Base-by-base conservation (phyloP, 2,888 invertebrate species). In the Epistrophella euchroma region DNA sequence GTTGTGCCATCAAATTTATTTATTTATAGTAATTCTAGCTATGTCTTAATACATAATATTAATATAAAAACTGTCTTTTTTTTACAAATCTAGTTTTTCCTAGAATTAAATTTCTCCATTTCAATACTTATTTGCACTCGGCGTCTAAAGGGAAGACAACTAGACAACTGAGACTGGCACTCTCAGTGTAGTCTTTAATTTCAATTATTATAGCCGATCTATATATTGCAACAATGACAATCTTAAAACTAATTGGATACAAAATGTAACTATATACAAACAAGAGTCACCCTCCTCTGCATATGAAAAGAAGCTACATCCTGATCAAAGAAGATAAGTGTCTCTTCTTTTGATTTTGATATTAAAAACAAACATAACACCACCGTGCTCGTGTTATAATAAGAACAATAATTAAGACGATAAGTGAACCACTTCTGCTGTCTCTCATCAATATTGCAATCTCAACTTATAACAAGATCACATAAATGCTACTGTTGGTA, bases 211-310 rank as follows among this genome's bases (percentile, higher is more conserved):
- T 17, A 80, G 76, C 80, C 80, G n/a, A n/a, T 80, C 76, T 58
- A 75, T 79, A 76, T 64, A 79, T 84, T 72, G 58, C 66, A 76
- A 76, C 47, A 66, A 66, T 66, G 72, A 76, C 47, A 66, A 66
- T 66, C 66, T 66, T 35, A 28, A 19, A 66, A 32, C 32, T 66
- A 47, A 47, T 32, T 32, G 66, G 7, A 19, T 32, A 47, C 45
- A 47, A 45, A 60, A 64, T 45, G n/a, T 15, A 55, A 4, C 2
- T 50, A 11, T 11, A 13, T 19, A 10, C 5, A n/a, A 45, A 28
- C 4, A 15, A 45, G 17, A 28, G 11, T 32, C 32, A 32, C 47
- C 17, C 11, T 64, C 17, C 11, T 11, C 4, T 32, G 47, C 47
- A 47, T 47, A 32, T 47, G 19, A 35, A 47, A 47, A 47, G 9